Percentiles rank a stretch among this genome's conserved stretches.
These are phyloP conservation scores for Brotula barbata DNA, from an alignment of 2,797 vertebrate genomes.

Conservation along the genomic window DNA sequence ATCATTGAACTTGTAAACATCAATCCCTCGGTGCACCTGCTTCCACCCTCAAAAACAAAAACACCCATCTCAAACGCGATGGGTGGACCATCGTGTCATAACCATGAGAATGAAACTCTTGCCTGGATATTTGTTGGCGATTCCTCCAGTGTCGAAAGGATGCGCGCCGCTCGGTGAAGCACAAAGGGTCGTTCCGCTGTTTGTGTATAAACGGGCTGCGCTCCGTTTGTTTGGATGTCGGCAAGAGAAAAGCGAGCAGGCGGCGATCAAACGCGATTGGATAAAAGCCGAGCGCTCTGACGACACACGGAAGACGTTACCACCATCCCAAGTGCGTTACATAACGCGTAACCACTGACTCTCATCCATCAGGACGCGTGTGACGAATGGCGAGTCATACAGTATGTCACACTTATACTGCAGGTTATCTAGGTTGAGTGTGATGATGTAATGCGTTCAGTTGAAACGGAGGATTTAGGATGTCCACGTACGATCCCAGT, in stretches of 20 bases:
- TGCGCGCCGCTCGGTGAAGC: slow-evolving; percentile 49
- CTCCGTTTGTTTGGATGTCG: slow-evolving; percentile 35
- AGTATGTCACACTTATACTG: too few species aligned
- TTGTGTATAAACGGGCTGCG: slow-evolving; percentile 34
- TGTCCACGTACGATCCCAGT: too few species aligned
- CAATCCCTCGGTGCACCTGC: slow-evolving; percentile 15
- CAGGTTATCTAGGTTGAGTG: too few species aligned
- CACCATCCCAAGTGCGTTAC: slow-evolving; percentile 68
- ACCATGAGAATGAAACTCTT: slow-evolving; percentile 17
- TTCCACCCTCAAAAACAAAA: background rate
- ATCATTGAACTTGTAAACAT: slow-evolving; percentile 55
- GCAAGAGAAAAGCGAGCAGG: slow-evolving; percentile 41
- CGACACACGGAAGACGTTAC: slow-evolving; percentile 51
- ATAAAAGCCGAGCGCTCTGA: slow-evolving; percentile 46
- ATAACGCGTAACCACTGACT: slow-evolving; percentile 68
- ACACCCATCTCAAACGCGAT: too few species aligned
- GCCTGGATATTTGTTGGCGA: slow-evolving; percentile 50
- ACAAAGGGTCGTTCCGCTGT: slow-evolving; percentile 58
- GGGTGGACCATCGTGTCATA: too few species aligned
- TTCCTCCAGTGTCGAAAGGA: slow-evolving; percentile 32
- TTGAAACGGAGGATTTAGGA: too few species aligned
- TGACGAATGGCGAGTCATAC: background rate
- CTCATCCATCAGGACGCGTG: background rate
- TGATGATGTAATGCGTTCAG: too few species aligned
- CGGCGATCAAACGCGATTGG: slow-evolving; percentile 55